Conservation (phyloP, 2,888 invertebrate species). For the Myopa tessellatipennis region DNA sequence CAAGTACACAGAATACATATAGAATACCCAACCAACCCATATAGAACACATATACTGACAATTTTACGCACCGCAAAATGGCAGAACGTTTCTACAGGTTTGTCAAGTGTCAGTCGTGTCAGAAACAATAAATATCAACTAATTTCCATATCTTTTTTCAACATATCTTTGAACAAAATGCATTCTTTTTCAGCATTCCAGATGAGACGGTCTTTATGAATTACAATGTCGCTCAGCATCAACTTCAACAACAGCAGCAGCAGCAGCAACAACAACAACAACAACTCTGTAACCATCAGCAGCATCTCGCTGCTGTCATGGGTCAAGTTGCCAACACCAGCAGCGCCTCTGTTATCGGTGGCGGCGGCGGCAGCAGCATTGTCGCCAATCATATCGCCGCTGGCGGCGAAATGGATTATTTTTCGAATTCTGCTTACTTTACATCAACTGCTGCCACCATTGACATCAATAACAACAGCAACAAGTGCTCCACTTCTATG, state of each 20-base stretch:
- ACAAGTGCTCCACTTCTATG: not conserved
- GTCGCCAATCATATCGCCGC: slow-evolving; percentile 10
- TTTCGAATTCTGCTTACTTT: not conserved
- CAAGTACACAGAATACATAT: too few species aligned
- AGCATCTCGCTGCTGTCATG: slow-evolving; percentile 12
- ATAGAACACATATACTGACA: not conserved
- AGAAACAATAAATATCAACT: not conserved
- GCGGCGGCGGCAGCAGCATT: not conserved
- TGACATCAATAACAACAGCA: slow-evolving; percentile 19
- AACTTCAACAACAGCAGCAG: slow-evolving; percentile 32
- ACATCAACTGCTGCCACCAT: slow-evolving; percentile 21
- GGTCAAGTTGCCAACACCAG: not conserved
- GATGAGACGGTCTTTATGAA: slow-evolving; percentile 51
- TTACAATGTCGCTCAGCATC: slow-evolving; percentile 44
- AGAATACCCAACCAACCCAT: too few species aligned
- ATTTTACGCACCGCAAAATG: slow-evolving; percentile 47
- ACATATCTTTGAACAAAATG: not conserved
- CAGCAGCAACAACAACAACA: slow-evolving; percentile 36
- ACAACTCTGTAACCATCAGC: slow-evolving; percentile 33
- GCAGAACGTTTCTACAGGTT: slow-evolving; percentile 56
- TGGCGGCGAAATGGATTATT: slow-evolving; percentile 17
- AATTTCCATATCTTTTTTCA: not conserved
- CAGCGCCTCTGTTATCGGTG: not conserved
- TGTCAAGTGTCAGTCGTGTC: slow-evolving; percentile 37
- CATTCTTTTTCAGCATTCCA: slow-evolving; percentile 2